Conservation (phyloP, 1,140 invertebrate genomes). For the Diuraphis noxia region DNA sequence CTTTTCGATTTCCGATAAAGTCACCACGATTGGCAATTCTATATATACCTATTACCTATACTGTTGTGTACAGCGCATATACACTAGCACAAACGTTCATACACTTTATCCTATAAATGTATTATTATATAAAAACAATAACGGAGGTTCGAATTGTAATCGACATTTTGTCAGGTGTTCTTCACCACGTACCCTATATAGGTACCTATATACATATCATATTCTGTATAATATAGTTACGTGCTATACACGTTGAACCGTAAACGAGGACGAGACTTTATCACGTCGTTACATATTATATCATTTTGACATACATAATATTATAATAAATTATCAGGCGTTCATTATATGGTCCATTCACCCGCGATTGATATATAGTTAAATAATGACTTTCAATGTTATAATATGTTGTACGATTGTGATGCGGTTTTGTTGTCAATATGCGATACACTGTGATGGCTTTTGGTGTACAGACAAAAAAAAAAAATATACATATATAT, state of each 20-base stretch:
- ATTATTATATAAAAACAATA: neutral
- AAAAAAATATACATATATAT: too few relatives aligned
- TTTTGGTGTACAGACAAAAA: neutral
- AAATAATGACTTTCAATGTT: neutral
- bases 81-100: neutral
- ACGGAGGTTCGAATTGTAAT: neutral
- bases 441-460: too few relatives aligned
- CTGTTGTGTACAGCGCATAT: too few relatives aligned
- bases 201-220: too few relatives aligned
- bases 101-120: neutral
- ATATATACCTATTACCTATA: neutral
- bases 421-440: neutral
- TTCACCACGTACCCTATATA: neutral
- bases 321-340: too few relatives aligned
- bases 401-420: too few relatives aligned
- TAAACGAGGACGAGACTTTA: neutral
- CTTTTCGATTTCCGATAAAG: neutral
- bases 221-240: too few relatives aligned
- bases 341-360: neutral
- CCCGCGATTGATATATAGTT: too few relatives aligned
- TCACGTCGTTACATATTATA: neutral
- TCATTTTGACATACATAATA: neutral
- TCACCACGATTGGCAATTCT: neutral
- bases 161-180: neutral
- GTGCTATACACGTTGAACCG: neutral